Conservation (phyloP, 2,888 invertebrate species). For the Eucera pruinosa region DNA sequence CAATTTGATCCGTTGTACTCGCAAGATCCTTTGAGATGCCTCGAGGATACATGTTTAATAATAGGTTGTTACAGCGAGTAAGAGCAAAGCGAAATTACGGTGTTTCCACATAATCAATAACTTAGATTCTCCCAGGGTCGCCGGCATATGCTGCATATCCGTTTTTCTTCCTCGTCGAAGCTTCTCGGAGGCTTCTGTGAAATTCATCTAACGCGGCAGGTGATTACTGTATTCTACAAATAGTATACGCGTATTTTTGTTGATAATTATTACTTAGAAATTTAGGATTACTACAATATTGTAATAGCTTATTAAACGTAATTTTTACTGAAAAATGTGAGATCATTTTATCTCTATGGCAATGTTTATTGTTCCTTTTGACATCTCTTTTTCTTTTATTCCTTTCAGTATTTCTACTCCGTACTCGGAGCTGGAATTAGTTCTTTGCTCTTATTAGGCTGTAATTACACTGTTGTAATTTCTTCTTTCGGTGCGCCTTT, state of each 20-base stretch:
- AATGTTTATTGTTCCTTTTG: too few relatives aligned
- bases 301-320: too few relatives aligned
- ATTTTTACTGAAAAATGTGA: too few relatives aligned
- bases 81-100: slow-evolving; percentile 54
- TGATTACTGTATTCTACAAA: background rate
- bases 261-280: background rate
- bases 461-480: too few relatives aligned
- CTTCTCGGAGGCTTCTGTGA: slow-evolving; percentile 11
- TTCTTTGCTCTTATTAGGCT: too few relatives aligned
- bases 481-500: too few relatives aligned
- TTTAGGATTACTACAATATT: too few relatives aligned
- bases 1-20: slow-evolving; percentile 14
- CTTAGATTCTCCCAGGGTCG: slow-evolving; percentile 50
- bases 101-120: slow-evolving; percentile 59
- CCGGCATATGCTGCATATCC: slow-evolving; percentile 23
- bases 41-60: slow-evolving; percentile 47
- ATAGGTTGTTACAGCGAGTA: slow-evolving; percentile 48
- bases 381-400: too few relatives aligned
- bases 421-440: too few relatives aligned
- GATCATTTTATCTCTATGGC: too few relatives aligned
- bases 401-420: too few relatives aligned
- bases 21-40: background rate
- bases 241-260: background rate
- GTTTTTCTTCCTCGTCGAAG: slow-evolving; percentile 17
- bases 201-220: slow-evolving; percentile 7